phyloP scores from a whole-genome alignment of 2,113 vertebrate species.

The Passer domesticus region DNA sequence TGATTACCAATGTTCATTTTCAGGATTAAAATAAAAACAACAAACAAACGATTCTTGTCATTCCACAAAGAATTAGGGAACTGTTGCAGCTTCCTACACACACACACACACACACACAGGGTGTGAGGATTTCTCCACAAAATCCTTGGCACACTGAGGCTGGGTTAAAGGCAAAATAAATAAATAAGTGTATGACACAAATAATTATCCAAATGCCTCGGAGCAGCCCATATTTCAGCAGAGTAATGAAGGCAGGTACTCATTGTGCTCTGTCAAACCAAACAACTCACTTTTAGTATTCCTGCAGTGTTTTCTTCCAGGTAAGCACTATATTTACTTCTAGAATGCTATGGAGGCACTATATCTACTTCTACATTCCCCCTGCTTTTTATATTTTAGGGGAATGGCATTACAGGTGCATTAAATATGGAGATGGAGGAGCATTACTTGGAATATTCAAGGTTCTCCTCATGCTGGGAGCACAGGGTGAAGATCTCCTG shows the following conservation, averaged over 20 bases:
- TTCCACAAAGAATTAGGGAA: neutral
- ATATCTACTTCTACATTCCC: neutral
- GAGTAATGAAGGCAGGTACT: constrained; percentile 27
- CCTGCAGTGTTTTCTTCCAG: neutral
- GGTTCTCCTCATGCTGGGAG: neutral
- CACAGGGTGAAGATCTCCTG: neutral
- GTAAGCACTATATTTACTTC: neutral
- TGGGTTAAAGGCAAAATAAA: neutral
- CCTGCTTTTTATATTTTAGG: neutral
- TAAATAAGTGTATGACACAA: neutral
- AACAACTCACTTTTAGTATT: constrained; percentile 42
- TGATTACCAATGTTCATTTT: neutral
- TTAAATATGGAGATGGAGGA: neutral
- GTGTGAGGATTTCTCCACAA: neutral
- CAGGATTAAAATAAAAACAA: constrained; percentile 1
- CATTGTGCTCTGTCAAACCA: constrained; percentile 21
- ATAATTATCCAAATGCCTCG: constrained; percentile 50
- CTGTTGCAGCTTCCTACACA: neutral
- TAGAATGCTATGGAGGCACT: neutral
- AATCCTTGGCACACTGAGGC: neutral
- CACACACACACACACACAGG: neutral
- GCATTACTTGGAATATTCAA: neutral
- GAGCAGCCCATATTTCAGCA: neutral
- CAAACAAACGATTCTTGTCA: neutral
- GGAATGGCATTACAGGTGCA: neutral